These are phyloP conservation scores for Oscheius myriophilus DNA, from an alignment of 2,888 invertebrate genomes.

Conservation along the genomic window DNA sequence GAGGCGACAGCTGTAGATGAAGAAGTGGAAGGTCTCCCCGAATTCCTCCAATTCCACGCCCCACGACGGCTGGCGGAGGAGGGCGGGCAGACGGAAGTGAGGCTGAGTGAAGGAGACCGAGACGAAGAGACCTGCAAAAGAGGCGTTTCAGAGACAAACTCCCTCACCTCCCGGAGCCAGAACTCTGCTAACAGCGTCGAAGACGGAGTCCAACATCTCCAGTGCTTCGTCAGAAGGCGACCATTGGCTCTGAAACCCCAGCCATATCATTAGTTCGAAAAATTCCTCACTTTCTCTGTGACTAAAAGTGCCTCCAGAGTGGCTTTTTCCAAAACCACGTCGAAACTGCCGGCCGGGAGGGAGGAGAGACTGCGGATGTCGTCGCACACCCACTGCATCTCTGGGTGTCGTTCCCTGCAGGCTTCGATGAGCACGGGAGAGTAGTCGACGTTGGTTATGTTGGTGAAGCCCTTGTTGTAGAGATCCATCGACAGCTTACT, in stretches of 20 bases:
- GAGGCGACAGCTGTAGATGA: slow-evolving; percentile 53
- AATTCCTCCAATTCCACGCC: slow-evolving; percentile 52
- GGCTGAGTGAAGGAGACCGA: slow-evolving; percentile 73
- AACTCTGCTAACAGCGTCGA: slow-evolving; percentile 69
- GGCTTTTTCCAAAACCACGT: slow-evolving; percentile 74
- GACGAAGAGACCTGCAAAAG: slow-evolving; percentile 44
- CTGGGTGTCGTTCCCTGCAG: slow-evolving; percentile 49
- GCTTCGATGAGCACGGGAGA: slow-evolving; percentile 66
- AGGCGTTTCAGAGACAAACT: not conserved
- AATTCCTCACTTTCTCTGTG: slow-evolving; percentile 49
- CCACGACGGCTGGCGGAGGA: slow-evolving; percentile 53
- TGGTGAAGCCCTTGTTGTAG: slow-evolving; percentile 71
- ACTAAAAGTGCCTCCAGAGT: slow-evolving; percentile 73
- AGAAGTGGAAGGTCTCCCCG: slow-evolving; percentile 61
- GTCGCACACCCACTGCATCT: slow-evolving; percentile 73
- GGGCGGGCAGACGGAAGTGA: slow-evolving; percentile 71
- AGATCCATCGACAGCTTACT: slow-evolving; percentile 72
- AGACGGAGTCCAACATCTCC: slow-evolving; percentile 50
- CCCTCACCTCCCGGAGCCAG: slow-evolving; percentile 61
- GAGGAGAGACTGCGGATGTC: slow-evolving; percentile 71
- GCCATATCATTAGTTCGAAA: not conserved
- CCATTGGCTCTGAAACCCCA: slow-evolving; percentile 55
- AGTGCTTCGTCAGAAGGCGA: slow-evolving; percentile 53
- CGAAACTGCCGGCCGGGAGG: slow-evolving; percentile 68
- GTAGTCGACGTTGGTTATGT: slow-evolving; percentile 73